phyloP scores from a whole-genome alignment of 2,797 vertebrate species.

The Toxotes lorentzi region DNA sequence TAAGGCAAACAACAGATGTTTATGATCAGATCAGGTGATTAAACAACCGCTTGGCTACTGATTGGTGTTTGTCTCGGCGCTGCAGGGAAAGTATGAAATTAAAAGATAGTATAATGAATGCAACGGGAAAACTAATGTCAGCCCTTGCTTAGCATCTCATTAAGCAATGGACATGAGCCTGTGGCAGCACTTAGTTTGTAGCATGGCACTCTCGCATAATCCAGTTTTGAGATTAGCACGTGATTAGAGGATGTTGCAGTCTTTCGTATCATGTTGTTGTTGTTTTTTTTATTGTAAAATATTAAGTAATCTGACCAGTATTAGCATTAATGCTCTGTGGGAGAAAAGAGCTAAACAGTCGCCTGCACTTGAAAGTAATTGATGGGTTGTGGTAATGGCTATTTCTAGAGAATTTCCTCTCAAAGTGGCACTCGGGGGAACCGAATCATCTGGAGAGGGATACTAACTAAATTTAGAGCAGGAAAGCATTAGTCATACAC shows the following conservation, averaged over 20 bases:
- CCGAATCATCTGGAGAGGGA: slow-evolving; percentile 46
- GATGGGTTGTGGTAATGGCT: slow-evolving; percentile 41
- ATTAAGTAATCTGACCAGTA: slow-evolving; percentile 33
- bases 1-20: slow-evolving; percentile 38
- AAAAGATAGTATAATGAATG: slow-evolving; percentile 28
- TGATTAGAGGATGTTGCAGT: slow-evolving; percentile 41
- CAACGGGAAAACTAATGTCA: slow-evolving; percentile 17
- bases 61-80: not conserved
- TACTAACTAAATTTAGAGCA: slow-evolving; percentile 62
- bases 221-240: slow-evolving; percentile 53
- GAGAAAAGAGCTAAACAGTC: not conserved
- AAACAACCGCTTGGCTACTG: slow-evolving; percentile 22
- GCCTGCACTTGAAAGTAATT: slow-evolving; percentile 31
- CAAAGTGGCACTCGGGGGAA: slow-evolving; percentile 36
- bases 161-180: slow-evolving; percentile 11
- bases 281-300: slow-evolving; percentile 7
- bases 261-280: not conserved
- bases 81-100: slow-evolving; percentile 27
- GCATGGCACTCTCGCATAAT: slow-evolving; percentile 35
- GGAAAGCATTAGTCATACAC: slow-evolving; percentile 65
- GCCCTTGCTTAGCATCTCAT: slow-evolving; percentile 20
- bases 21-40: slow-evolving; percentile 26
- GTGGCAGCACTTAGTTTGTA: slow-evolving; percentile 15
- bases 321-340: slow-evolving; percentile 1
- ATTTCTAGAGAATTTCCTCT: slow-evolving; percentile 59